Base-by-base conservation (phyloP, 2,888 invertebrate species). In the Apocheima hispidaria region DNA sequence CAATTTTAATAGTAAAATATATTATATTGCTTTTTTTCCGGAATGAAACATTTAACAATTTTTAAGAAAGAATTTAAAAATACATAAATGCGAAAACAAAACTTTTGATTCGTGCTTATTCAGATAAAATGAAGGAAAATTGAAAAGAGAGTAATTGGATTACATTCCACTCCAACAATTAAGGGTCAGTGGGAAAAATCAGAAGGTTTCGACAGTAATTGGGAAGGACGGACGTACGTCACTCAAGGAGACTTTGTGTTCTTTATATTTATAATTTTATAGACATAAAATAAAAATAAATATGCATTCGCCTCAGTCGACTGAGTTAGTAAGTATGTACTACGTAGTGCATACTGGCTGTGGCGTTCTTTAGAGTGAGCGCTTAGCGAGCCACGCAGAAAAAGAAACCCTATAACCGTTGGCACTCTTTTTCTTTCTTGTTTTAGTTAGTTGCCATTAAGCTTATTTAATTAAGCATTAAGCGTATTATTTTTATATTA, bases 171-270 rank as follows among this genome's bases (percentile, higher is more conserved):
- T 51, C 51, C 40, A 51, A 30, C 40, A 51, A 51, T 51, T 40
- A 51, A 51, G 51, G 51, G 40, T 18, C 51, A 40, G 51, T 38
- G n/a, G 51, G 28, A 28, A 51, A 51, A 51, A 51, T 40, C 40
- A 28, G 30, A 49, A 36, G 50, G 26, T 30, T 38, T 20, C 23
- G 10, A 14, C 21, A 26, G 10, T 51, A 51, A 51, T 51, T 40
- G 40, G 40, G n/a, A 51, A 20, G 28, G 51, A 30, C 40, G 4
- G 51, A 28, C 40, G 38, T 21, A 26, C 36, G 36, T 20, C 48
- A 20, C 18, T 49, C 49, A 36, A 49, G 44, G 14, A 28, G 4
- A 4, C 1, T 9, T 16, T 28, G 43, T 16, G 16, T 28, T 44
- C 16, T 28, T 14, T 4, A 1, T 21, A n/a, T 41, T 21, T n/a